phyloP scores from a whole-genome alignment of 2,888 invertebrate species.

The Trypoxylon attenuatum region DNA sequence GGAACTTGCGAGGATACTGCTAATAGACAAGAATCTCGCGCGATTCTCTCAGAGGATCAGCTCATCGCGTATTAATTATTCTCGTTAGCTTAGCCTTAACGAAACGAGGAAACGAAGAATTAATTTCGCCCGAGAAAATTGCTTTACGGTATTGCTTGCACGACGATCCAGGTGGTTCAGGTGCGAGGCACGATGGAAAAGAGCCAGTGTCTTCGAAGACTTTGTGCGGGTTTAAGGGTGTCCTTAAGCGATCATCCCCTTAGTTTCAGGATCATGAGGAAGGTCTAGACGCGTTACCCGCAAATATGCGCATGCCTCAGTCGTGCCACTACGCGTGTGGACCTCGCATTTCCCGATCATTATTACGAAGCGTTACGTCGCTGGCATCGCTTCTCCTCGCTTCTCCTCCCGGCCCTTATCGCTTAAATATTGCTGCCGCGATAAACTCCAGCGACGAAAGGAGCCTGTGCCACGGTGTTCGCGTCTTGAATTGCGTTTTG shows the following conservation, averaged over 20 bases:
- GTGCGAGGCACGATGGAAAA: background rate
- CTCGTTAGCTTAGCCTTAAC: background rate
- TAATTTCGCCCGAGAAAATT: background rate
- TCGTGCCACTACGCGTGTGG: slow-evolving; percentile 4
- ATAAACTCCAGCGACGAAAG: slow-evolving; percentile 42
- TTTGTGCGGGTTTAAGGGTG: background rate
- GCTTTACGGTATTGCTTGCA: background rate
- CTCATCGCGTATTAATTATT: background rate
- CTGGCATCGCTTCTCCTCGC: background rate
- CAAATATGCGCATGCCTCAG: slow-evolving; percentile 23
- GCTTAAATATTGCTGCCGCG: slow-evolving; percentile 49
- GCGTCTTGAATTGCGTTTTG: slow-evolving; percentile 22
- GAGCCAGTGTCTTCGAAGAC: background rate
- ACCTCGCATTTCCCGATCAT: slow-evolving; percentile 50
- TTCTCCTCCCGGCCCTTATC: slow-evolving; percentile 38
- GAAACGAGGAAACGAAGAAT: background rate
- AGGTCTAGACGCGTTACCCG: slow-evolving; percentile 14
- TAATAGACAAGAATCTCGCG: no score
- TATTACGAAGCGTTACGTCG: slow-evolving; percentile 39
- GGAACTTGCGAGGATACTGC: no score
- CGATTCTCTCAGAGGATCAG: no score
- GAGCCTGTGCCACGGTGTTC: slow-evolving; percentile 21
- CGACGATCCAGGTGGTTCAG: background rate
- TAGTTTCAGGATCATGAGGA: slow-evolving; percentile 35
- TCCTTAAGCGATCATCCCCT: slow-evolving; percentile 19